Evolutionary conservation across 1,140 invertebrate species (phyloP), one percentile per base, ranked within the genome.

Genomic region (Papilio aristodemus): DNA sequence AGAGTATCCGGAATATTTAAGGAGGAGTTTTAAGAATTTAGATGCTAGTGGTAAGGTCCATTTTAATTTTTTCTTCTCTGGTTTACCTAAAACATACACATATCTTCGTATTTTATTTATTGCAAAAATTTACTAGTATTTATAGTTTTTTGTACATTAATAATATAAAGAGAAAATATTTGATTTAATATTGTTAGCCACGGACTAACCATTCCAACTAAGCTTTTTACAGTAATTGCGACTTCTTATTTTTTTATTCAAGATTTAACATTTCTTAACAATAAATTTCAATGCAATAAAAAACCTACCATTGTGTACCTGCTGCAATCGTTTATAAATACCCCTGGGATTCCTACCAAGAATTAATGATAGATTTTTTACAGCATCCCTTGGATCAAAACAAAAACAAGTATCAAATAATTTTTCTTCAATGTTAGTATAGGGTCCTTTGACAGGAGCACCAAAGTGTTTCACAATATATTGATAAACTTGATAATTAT

Each of bases 381-480:
- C 80, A 14, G 81, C 77, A 71, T 81, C 71, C 17, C 67, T 71
- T 19, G 83, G 79, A 27, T 74, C 69, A 58, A 87, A 78, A 57
- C 76, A 77, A 25, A 84, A 78, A 68, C 84, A 87, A 27, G 86
- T 77, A 58, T 83, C 63, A 76, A 89, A 85, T n/a, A 87, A 70
- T 74, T 84, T 88, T 67, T 84, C 77, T 73, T 88, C 86, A 68
- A 71, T 63, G 50, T 69, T 13, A 14, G 79, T 71, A 70, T 86
- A 89, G 13, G 50, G 14, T 3, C 80, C 77, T 72, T 80, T 89
- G 0, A 67, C 57, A 41, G 75, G 72, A 38, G 27, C 67, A 22
- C 75, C 80, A 75, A 78, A 83, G 27, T 73, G 38, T 14, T 63
- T 74, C n/a, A 83, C 32, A 57, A 87, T 70, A 72, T 86, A 76